phyloP scores from a whole-genome alignment of 2,113 vertebrate genomes.

The Gobius niger region DNA sequence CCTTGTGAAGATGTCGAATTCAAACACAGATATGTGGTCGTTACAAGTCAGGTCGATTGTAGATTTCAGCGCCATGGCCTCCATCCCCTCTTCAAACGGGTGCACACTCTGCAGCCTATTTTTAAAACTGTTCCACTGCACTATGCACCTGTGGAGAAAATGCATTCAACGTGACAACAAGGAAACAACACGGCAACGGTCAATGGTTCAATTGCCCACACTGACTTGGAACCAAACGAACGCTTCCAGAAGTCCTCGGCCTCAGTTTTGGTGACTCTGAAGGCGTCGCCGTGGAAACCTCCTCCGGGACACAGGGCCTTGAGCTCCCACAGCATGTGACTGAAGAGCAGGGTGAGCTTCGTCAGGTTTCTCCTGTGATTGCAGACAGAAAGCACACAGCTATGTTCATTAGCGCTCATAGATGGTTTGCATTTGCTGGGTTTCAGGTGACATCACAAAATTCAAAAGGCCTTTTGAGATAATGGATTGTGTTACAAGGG shows the following conservation, averaged over 20 bases:
- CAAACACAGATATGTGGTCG: slow-evolving; percentile 85
- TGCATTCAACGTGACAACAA: neutral
- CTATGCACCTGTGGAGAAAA: slow-evolving; percentile 76
- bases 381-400: neutral
- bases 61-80: slow-evolving; percentile 81
- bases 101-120: slow-evolving; percentile 73
- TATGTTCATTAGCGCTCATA: neutral
- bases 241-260: slow-evolving; percentile 83
- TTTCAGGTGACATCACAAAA: too few species aligned
- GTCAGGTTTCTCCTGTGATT: slow-evolving; percentile 80
- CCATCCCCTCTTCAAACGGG: slow-evolving; percentile 76
- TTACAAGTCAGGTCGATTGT: slow-evolving; percentile 88
- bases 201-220: neutral
- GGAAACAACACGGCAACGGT: neutral
- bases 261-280: slow-evolving; percentile 69
- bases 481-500: too few species aligned
- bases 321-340: slow-evolving; percentile 84
- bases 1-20: slow-evolving; percentile 89
- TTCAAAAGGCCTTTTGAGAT: too few species aligned
- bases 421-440: neutral
- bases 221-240: slow-evolving; percentile 79
- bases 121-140: slow-evolving; percentile 81
- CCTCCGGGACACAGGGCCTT: slow-evolving; percentile 79
- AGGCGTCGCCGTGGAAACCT: slow-evolving; percentile 77
- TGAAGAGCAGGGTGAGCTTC: slow-evolving; percentile 86